Evolutionary conservation across 2,113 vertebrate genomes (phyloP), one percentile per base, ranked within the genome.

Genomic region (Gorilla gorilla): DNA sequence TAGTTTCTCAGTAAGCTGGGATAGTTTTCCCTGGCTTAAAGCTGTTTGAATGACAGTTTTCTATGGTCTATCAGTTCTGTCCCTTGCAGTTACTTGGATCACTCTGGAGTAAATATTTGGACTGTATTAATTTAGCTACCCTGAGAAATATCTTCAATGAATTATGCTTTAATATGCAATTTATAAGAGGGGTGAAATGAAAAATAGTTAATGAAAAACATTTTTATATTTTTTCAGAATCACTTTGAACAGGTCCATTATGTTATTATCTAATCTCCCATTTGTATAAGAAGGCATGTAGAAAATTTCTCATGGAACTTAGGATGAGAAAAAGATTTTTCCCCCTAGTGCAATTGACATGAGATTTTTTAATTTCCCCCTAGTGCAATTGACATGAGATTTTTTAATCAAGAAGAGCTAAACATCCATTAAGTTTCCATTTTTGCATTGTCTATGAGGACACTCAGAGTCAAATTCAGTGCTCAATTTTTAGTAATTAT

Each of bases 331-430:
- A 48, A 68, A 32, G 17, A 35, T 38, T 66, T 75, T 59, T 52
- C 2, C 35, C 6, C n/a, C 8, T 13, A 50, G 25, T 79, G 40
- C 70, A 89, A 94, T 45, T 72, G n/a, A n/a, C n/a, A 48, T 83
- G 59, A 83, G 2, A 30, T 66, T 93, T 93, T 95, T 95, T 83
- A 93, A 90, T 75, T 59, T 52, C 2, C 35, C 6, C n/a, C 8
- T 13, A 57, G 32, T 79, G 40, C 70, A 89, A 94, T 45, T 72
- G n/a, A n/a, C n/a, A 48, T 83, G 59, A 83, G 2, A 30, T 66
- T 93, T 93, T 95, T 95, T 88, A 93, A 90, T 64, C 38, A 93
- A 83, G 10, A 11, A 83, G 32, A 79, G 12, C 27, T 81, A 79
- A 78, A 79, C 14, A 81, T 70, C 25, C 14, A 57, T 55, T 89